Evolutionary conservation across 2,888 invertebrate species (phyloP).

Genomic region (Biston betularia): DNA sequence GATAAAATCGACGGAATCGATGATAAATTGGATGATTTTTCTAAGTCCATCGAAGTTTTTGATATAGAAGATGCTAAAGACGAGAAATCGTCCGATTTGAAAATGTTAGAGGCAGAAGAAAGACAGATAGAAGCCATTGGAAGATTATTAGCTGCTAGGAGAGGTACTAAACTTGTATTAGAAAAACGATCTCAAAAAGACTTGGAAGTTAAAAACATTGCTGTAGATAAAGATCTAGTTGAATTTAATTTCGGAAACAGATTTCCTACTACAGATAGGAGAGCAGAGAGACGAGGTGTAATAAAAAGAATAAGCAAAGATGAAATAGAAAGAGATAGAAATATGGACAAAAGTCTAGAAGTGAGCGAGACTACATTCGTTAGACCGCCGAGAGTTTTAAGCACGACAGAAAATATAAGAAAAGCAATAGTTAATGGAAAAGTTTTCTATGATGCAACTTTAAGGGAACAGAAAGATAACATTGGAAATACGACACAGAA

Average conservation of each 20-base stretch:
- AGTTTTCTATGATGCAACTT: constrained; percentile 79
- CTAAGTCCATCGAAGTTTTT: constrained; percentile 76
- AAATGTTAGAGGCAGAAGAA: constrained; percentile 80
- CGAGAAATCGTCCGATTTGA: constrained; percentile 70
- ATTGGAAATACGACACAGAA: constrained; percentile 63
- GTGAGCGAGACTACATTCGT: constrained; percentile 80
- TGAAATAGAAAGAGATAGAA: constrained; percentile 72
- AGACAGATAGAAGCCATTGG: constrained; percentile 82
- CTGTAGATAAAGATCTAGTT: constrained; percentile 68
- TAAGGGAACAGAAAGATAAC: constrained; percentile 72
- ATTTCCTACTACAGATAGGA: constrained; percentile 70
- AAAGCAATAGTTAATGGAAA: constrained; percentile 81
- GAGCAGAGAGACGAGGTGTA: constrained; percentile 72
- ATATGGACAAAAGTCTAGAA: constrained; percentile 73
- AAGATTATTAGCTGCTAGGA: constrained; percentile 71
- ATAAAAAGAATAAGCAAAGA: constrained; percentile 78
- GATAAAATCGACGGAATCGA: constrained; percentile 75
- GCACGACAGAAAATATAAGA: constrained; percentile 75
- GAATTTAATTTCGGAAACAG: constrained; percentile 75
- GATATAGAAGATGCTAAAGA: constrained; percentile 75
- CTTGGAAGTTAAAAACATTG: constrained; percentile 71
- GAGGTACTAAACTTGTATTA: constrained; percentile 71
- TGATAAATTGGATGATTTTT: constrained; percentile 76
- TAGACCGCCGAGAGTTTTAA: constrained; percentile 74
- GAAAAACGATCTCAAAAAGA: constrained; percentile 78